Percentiles rank a stretch among this genome's conserved stretches.
phyloP scores from a whole-genome alignment of 2,113 vertebrate genomes.

The Macquaria ambigua region DNA sequence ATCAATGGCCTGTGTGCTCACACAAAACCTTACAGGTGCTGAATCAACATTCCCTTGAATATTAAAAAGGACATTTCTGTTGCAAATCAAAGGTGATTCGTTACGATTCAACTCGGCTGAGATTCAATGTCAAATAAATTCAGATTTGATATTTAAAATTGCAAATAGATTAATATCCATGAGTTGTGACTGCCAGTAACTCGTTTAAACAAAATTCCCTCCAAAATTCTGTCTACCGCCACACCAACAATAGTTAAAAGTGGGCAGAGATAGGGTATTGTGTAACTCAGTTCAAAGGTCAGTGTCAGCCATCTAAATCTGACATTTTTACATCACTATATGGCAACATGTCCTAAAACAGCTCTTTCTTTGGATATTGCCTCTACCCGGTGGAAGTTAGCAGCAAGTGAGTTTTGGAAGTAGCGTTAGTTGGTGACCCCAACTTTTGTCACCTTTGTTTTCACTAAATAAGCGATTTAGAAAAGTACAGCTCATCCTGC shows the following conservation, averaged over 20 bases:
- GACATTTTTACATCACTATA: neutral
- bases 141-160: neutral
- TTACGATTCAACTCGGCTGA: neutral
- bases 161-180: neutral
- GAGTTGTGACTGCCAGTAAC: neutral
- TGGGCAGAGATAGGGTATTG: neutral
- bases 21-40: neutral
- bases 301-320: neutral
- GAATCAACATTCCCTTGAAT: neutral
- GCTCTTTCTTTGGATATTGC: neutral
- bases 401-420: neutral
- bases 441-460: neutral
- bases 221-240: neutral
- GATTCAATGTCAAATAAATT: neutral
- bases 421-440: neutral
- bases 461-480: neutral
- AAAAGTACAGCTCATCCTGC: neutral
- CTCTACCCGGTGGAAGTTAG: neutral
- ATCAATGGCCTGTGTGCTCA: neutral
- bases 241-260: neutral
- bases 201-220: neutral
- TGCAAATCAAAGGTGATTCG: neutral
- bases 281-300: slow-evolving; percentile 1
- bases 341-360: neutral
- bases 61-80: neutral